Evolutionary conservation across 1,140 invertebrate genomes (phyloP).

Genomic region (Scylla paramamosain): DNA sequence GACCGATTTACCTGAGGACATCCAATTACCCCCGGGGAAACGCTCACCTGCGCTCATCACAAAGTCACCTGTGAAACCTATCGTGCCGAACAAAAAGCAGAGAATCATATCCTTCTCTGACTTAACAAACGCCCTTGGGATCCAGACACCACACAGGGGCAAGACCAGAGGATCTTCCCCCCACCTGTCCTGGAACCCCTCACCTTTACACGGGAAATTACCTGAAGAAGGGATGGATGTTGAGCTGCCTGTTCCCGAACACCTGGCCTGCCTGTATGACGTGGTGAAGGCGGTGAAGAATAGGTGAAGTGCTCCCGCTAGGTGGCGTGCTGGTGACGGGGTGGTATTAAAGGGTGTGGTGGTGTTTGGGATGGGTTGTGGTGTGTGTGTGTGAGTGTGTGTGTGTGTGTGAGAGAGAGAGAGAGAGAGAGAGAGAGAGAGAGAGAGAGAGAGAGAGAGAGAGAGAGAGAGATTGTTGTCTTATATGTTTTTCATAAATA

Average conservation of each 20-base stretch:
- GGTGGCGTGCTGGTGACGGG: background rate
- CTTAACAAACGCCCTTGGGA: background rate
- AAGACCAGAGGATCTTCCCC: background rate
- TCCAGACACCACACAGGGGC: background rate
- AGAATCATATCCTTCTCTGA: background rate
- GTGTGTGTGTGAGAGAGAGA: background rate
- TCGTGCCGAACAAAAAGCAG: too few relatives aligned
- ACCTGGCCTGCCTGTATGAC: conserved; percentile 62
- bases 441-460: too few relatives aligned
- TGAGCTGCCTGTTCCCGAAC: conserved; percentile 40
- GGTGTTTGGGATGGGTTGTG: background rate
- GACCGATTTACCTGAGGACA: background rate
- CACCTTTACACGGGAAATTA: background rate
- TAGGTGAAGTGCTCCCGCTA: conserved; percentile 43
- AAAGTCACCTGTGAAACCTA: too few relatives aligned
- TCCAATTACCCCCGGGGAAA: background rate
- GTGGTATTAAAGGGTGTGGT: background rate
- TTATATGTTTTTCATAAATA: too few relatives aligned
- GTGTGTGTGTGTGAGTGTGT: background rate
- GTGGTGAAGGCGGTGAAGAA: conserved; percentile 65
- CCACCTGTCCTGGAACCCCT: background rate
- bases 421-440: too few relatives aligned
- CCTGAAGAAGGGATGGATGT: conserved; percentile 25
- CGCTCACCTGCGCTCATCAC: background rate
- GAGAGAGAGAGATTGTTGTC: too few relatives aligned